Evolutionary conservation across 2,797 vertebrate genomes (phyloP).

Genomic region (Propithecus deckenii): DNA sequence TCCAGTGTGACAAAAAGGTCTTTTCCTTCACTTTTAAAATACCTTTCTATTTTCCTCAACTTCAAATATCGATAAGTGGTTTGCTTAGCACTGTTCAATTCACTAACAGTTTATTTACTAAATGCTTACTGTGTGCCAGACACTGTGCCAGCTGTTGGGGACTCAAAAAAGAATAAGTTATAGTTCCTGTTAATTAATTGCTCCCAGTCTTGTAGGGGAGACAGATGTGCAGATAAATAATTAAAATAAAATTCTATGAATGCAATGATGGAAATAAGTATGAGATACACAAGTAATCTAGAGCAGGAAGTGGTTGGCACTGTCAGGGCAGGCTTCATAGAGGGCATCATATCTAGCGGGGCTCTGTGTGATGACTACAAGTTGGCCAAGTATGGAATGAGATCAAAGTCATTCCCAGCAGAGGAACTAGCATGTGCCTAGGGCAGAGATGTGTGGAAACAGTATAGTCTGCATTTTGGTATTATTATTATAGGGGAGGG

Average conservation of each 20-base stretch:
- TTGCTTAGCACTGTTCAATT: neutral
- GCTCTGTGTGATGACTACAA: neutral
- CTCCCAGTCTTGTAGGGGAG: neutral
- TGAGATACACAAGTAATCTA: neutral
- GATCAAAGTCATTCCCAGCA: neutral
- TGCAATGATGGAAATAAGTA: neutral
- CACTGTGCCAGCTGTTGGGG: neutral
- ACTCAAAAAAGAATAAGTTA: neutral
- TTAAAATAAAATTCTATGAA: neutral
- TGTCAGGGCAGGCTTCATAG: neutral
- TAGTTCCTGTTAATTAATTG: neutral
- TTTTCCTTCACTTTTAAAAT: neutral
- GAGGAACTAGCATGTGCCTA: neutral
- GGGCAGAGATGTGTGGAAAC: neutral
- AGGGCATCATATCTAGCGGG: neutral
- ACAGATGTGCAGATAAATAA: neutral
- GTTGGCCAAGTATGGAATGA: neutral
- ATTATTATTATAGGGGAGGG: neutral
- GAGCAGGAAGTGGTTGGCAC: neutral
- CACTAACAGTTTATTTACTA: conserved; percentile 14
- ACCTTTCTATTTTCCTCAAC: neutral
- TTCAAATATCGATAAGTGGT: neutral
- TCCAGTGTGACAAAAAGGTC: neutral
- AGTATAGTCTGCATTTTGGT: neutral
- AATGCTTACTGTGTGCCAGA: neutral